Percentiles rank a stretch among this genome's conserved stretches.
phyloP scores from a whole-genome alignment of 2,113 vertebrate species.

The Rhinichthys klamathensis region DNA sequence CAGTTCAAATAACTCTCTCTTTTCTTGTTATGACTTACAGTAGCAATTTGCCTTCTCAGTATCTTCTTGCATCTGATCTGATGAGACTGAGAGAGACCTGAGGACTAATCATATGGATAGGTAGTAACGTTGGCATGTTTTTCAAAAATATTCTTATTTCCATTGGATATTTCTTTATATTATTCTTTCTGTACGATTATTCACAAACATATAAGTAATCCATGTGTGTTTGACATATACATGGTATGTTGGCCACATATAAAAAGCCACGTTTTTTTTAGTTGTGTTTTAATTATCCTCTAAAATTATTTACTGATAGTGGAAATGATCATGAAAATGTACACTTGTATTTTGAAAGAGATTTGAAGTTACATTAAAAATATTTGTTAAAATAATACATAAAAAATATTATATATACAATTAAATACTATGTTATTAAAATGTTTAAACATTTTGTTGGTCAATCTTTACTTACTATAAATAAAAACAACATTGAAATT shows the following conservation, averaged over 20 bases:
- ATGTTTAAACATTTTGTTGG: too few species aligned
- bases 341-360: too few species aligned
- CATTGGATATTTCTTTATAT: neutral
- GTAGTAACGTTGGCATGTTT: neutral
- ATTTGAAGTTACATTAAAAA: too few species aligned
- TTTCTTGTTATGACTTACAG: neutral
- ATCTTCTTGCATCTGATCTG: neutral
- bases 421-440: too few species aligned
- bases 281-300: neutral
- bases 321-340: neutral
- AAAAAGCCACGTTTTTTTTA: neutral
- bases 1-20: neutral
- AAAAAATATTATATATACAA: too few species aligned
- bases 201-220: neutral
- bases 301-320: neutral
- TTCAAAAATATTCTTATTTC: neutral
- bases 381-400: too few species aligned
- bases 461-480: too few species aligned
- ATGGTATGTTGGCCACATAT: neutral
- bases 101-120: neutral
- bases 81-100: neutral
- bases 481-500: too few species aligned
- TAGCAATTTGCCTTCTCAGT: neutral
- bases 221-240: neutral
- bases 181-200: neutral